These are phyloP conservation scores for Tipula helvola DNA, from an alignment of 2,888 invertebrate genomes.

Conservation along the genomic window DNA sequence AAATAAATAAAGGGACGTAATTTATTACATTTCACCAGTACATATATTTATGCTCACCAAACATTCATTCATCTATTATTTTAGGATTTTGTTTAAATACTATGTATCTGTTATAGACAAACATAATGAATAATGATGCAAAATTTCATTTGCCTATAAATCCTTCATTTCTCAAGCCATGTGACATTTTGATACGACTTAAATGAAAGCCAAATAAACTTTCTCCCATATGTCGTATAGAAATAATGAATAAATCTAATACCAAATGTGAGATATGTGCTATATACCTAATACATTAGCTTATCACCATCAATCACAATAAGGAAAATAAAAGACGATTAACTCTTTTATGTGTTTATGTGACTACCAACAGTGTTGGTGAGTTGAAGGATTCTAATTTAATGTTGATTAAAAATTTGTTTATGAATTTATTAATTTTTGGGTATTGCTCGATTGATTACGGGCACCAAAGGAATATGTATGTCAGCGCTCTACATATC, in stretches of 20 bases:
- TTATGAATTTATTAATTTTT: neutral
- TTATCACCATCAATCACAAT: neutral
- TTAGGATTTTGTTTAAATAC: neutral
- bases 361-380: too few relatives aligned
- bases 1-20: neutral
- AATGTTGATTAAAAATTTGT: too few relatives aligned
- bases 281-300: neutral
- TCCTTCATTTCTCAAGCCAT: neutral
- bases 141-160: neutral
- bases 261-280: neutral
- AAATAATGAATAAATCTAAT: neutral
- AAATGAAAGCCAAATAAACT: neutral
- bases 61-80: neutral
- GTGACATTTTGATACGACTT: neutral
- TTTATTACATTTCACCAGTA: neutral
- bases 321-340: neutral
- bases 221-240: neutral
- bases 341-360: neutral
- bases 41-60: neutral
- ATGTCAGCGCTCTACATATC: too few relatives aligned
- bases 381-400: too few relatives aligned
- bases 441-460: too few relatives aligned
- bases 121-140: neutral
- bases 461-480: too few relatives aligned
- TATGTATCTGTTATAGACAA: neutral